Evolutionary conservation across 2,797 vertebrate genomes (phyloP), one percentile per base, ranked within the genome.

Genomic region (Hypotaenidia philippensis): DNA sequence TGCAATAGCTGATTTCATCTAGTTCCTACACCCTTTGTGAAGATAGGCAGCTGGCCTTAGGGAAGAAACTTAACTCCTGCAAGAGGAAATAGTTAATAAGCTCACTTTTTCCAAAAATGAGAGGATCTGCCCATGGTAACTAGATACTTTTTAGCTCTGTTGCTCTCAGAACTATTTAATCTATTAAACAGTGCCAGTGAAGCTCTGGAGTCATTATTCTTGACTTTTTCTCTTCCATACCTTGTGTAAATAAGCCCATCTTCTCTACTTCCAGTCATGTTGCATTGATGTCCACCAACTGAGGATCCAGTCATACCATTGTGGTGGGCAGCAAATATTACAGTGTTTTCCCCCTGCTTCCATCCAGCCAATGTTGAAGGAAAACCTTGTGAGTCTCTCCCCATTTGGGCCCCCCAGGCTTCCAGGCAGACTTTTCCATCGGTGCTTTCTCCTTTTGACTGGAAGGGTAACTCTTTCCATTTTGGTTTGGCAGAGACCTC

Each of bases 321-420:
- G 36, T 23, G 17, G 9, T 31, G 11, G 31, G 13, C 40, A 75
- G 57, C 29, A 80, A 53, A 65, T 15, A 17, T 9, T 5, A 4
- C 1, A 49, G 10, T 6, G 31, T 13, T 87, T 36, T 31, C 13
- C 23, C 11, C 77, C 50, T 72, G 22, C 29, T 84, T 34, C 66
- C 10, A 34, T 16, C 14, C 34, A 64, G 5, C 8, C 38, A 31
- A 18, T 6, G 5, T 0, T 2, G 38, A 29, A 38, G 36, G 13
- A 13, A 19, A 72, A 8, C 49, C 17, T 16, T 10, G 52, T 5
- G 14, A 17, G 10, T 2, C 1, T 23, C 11, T 69, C 17, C 21
- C 10, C 29, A 3, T 45, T 70, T 34, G 32, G 22, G 4, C 7
- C 26, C 15, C 19, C 20, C 23, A 23, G 17, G 38, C 38, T 4